A percentile compares a stretch with the other conserved stretches of the same genome.
Conservation (phyloP, 2,888 invertebrate genomes). For the Tenthredo amoena region DNA sequence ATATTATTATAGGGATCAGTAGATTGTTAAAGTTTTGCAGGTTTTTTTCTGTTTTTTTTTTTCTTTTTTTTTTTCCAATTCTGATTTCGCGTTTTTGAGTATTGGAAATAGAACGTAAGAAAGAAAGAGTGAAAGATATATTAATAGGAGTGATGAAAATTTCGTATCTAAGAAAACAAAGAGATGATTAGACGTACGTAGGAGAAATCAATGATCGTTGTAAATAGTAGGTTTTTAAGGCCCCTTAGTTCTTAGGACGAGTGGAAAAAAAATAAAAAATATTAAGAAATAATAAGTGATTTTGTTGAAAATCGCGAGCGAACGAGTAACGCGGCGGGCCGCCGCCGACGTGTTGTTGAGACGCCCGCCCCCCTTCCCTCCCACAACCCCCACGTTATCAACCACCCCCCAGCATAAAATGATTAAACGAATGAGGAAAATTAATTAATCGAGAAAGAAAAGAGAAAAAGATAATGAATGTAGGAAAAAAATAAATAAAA, state of each 20-base stretch:
- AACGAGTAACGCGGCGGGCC: conserved; percentile 66
- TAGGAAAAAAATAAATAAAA: conserved; percentile 62
- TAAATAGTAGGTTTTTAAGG: conserved; percentile 52
- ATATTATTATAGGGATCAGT: background rate
- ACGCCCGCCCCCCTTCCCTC: conserved; percentile 64
- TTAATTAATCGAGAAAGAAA: conserved; percentile 32
- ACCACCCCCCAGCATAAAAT: background rate
- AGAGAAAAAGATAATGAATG: conserved; percentile 57
- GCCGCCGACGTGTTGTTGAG: conserved; percentile 71
- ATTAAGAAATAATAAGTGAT: background rate
- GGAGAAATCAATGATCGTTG: conserved; percentile 54
- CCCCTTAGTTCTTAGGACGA: background rate
- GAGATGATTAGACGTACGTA: conserved; percentile 52
- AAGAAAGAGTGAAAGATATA: conserved; percentile 44
- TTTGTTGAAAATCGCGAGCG: conserved; percentile 48
- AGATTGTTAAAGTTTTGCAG: background rate
- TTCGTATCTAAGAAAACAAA: conserved; percentile 57
- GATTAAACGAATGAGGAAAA: background rate
- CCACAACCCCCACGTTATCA: conserved; percentile 57
- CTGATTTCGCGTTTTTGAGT: no score
- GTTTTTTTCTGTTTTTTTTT: background rate
- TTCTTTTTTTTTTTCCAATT: background rate
- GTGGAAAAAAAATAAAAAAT: background rate
- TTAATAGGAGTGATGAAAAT: conserved; percentile 32
- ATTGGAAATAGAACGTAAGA: background rate